A percentile compares a stretch with the other conserved stretches of the same genome.
Conservation (phyloP, 1,140 invertebrate genomes). For the Leptinotarsa lineolata region DNA sequence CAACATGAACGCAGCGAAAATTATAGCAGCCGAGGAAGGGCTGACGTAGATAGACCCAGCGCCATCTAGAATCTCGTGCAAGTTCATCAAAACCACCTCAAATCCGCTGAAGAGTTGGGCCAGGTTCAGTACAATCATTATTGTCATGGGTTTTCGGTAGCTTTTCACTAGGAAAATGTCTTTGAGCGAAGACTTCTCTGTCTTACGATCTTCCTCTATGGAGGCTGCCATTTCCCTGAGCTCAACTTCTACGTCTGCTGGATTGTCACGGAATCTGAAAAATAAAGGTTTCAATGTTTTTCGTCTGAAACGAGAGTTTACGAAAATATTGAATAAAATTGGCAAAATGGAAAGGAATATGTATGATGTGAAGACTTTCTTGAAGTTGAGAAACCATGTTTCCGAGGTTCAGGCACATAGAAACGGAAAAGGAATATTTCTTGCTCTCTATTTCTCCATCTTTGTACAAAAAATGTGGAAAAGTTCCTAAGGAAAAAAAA, state of each 20-base stretch:
- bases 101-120: conserved; percentile 59
- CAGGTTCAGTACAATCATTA: conserved; percentile 57
- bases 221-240: conserved; percentile 49
- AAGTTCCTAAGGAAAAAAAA: no score
- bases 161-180: conserved; percentile 37
- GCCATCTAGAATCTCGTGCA: conserved; percentile 34
- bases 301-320: no score
- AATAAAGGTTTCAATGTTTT: conserved; percentile 36
- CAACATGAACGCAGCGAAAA: conserved; percentile 41
- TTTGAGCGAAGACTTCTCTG: conserved; percentile 22
- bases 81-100: conserved; percentile 44
- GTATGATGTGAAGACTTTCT: no score
- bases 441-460: no score
- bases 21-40: conserved; percentile 32
- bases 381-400: no score
- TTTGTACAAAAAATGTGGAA: no score
- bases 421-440: no score
- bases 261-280: neutral
- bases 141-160: conserved; percentile 34
- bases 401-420: no score
- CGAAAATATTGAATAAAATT: no score
- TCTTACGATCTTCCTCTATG: conserved; percentile 33
- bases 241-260: conserved; percentile 56
- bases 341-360: no score
- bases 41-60: conserved; percentile 29